Evolutionary conservation across 2,888 invertebrate species (phyloP).

Genomic region (Leucophenga montana): DNA sequence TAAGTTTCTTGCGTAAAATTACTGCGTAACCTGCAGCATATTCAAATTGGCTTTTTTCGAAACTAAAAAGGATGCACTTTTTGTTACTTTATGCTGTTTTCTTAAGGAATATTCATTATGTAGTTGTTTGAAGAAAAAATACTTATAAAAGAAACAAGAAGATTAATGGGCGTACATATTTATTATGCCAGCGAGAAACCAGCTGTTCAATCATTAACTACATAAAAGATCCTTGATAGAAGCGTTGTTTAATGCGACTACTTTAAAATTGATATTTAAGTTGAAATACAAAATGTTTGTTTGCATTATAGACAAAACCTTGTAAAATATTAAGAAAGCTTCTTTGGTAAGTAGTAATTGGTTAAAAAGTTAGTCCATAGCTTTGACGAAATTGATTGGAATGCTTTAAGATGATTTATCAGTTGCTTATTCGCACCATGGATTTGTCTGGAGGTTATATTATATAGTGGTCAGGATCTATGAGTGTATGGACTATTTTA

Average conservation of each 20-base stretch:
- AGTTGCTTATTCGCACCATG: too few species aligned
- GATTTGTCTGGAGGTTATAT: too few species aligned
- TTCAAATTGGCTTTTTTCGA: constrained; percentile 5
- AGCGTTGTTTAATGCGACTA: background rate
- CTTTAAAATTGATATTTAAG: background rate
- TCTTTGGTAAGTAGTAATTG: background rate
- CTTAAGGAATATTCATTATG: background rate
- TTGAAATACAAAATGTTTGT: background rate
- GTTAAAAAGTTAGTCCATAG: too few species aligned
- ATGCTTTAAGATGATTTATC: too few species aligned
- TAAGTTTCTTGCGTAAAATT: too few species aligned
- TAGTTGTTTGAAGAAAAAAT: too few species aligned
- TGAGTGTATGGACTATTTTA: too few species aligned
- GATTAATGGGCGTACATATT: constrained; percentile 14
- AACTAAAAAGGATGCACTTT: constrained; percentile 5
- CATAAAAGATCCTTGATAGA: background rate
- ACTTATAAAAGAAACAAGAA: background rate
- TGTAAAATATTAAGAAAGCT: background rate
- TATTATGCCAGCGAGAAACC: background rate
- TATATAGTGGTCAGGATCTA: too few species aligned
- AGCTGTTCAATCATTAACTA: background rate
- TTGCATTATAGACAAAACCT: background rate
- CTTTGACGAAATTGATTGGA: too few species aligned
- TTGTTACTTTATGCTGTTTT: background rate
- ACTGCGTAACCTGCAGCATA: constrained; percentile 15